These are phyloP conservation scores for Eptesicus fuscus DNA, from an alignment of 2,113 vertebrate species.

Conservation along the genomic window DNA sequence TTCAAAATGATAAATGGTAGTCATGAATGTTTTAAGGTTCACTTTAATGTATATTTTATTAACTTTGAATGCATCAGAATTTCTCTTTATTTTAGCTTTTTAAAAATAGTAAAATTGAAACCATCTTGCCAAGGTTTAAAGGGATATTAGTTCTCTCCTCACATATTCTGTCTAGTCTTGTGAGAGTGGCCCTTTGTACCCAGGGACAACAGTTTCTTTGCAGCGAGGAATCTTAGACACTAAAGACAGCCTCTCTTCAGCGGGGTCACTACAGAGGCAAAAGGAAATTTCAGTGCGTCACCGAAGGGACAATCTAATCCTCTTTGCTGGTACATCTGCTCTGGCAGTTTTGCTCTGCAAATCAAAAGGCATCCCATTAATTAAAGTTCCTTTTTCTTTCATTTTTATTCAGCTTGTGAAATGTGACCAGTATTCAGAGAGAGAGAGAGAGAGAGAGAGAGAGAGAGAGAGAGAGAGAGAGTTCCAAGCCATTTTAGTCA, in stretches of 20 bases:
- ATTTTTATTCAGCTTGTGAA: slow-evolving; percentile 89
- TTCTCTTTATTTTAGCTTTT: slow-evolving; percentile 76
- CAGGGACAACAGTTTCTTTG: slow-evolving; percentile 89
- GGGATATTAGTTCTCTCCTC: slow-evolving; percentile 89
- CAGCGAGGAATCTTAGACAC: slow-evolving; percentile 87
- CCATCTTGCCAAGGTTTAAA: slow-evolving; percentile 76
- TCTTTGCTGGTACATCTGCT: slow-evolving; percentile 92
- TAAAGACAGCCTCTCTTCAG: slow-evolving; percentile 88
- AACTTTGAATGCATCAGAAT: slow-evolving; percentile 68
- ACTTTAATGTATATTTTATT: slow-evolving; percentile 77
- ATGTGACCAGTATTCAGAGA: slow-evolving; percentile 84
- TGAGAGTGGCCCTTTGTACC: slow-evolving; percentile 88
- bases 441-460: slow-evolving; percentile 17
- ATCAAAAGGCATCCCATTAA: slow-evolving; percentile 91
- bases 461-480: no score
- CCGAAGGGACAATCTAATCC: slow-evolving; percentile 93
- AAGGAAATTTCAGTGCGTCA: slow-evolving; percentile 85
- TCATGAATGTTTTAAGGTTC: slow-evolving; percentile 71
- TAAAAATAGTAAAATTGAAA: slow-evolving; percentile 76
- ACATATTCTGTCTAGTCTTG: slow-evolving; percentile 90
- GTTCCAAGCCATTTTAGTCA: slow-evolving; percentile 76
- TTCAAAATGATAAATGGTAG: slow-evolving; percentile 52
- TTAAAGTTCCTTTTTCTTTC: slow-evolving; percentile 88
- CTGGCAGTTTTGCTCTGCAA: slow-evolving; percentile 87
- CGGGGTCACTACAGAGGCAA: slow-evolving; percentile 84